These are phyloP conservation scores for Agelas oroides DNA, from an alignment of 37 sponge, comb jelly and placozoan genomes.

Conservation along the genomic window DNA sequence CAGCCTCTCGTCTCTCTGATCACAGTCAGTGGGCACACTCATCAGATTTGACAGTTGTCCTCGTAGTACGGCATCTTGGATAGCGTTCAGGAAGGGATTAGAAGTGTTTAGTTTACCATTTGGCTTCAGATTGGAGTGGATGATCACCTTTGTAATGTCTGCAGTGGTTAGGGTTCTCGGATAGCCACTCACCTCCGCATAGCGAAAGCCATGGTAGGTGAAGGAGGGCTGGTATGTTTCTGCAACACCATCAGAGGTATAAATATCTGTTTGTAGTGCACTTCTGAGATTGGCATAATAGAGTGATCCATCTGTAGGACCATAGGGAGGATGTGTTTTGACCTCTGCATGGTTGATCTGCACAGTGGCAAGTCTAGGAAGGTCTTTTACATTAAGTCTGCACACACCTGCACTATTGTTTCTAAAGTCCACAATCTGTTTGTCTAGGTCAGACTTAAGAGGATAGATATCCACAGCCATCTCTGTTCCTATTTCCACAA, in stretches of 20 bases:
- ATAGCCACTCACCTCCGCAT: slow-evolving; percentile 62
- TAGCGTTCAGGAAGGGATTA: slow-evolving; percentile 38
- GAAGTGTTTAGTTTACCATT: slow-evolving; percentile 55
- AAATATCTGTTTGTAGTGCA: slow-evolving; percentile 49
- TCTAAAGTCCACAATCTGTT: slow-evolving; percentile 71
- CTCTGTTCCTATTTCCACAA: slow-evolving; percentile 18
- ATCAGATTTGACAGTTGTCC: slow-evolving; percentile 76
- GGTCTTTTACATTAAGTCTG: slow-evolving; percentile 3
- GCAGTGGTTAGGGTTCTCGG: slow-evolving; percentile 23
- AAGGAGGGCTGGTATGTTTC: slow-evolving; percentile 53
- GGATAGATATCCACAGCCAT: slow-evolving; percentile 34
- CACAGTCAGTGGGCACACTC: slow-evolving; percentile 78
- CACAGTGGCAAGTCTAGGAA: not conserved
- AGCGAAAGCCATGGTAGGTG: slow-evolving; percentile 82
- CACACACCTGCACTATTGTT: slow-evolving; percentile 71
- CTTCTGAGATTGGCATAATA: slow-evolving; percentile 54
- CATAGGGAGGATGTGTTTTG: slow-evolving; percentile 58
- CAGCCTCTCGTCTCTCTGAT: slow-evolving; percentile 74
- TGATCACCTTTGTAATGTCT: slow-evolving; percentile 38
- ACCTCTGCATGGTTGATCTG: slow-evolving; percentile 65
- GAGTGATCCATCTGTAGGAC: slow-evolving; percentile 53
- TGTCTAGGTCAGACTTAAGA: slow-evolving; percentile 1
- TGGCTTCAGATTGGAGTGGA: slow-evolving; percentile 23
- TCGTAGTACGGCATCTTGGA: slow-evolving; percentile 44
- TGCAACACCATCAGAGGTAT: slow-evolving; percentile 7